Evolutionary conservation across 37 sponge, comb jelly and placozoan genomes (phyloP).

Genomic region (Ianthella basta): DNA sequence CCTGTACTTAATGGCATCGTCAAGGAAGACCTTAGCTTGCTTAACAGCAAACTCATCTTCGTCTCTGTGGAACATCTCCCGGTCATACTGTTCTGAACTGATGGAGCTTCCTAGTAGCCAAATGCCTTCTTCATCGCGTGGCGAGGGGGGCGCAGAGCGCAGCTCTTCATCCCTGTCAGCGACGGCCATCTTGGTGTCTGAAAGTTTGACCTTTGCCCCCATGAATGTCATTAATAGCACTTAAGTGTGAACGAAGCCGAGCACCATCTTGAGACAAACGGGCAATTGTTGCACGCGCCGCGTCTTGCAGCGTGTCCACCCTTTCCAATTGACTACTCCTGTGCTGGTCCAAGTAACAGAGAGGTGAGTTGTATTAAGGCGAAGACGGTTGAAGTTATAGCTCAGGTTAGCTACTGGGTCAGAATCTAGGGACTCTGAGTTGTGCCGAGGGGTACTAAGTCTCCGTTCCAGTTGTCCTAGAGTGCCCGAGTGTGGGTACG

Average conservation of each 20-base stretch:
- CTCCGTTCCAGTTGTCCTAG: too few relatives aligned
- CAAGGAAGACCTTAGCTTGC: conserved; percentile 79
- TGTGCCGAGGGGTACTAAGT: too few relatives aligned
- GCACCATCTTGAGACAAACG: too few relatives aligned
- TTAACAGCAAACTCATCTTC: conserved; percentile 10
- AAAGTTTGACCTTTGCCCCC: neutral
- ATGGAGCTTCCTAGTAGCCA: conserved; percentile 9
- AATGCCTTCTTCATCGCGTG: neutral
- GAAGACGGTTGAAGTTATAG: too few relatives aligned
- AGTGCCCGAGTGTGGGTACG: too few relatives aligned
- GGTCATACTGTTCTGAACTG: neutral
- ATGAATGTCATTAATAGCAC: conserved; percentile 17
- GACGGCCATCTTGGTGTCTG: neutral
- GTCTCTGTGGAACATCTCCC: neutral
- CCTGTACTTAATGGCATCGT: conserved; percentile 80
- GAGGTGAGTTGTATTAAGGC: too few relatives aligned
- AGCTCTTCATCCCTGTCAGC: too few relatives aligned
- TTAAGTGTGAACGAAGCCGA: neutral
- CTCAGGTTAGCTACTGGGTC: too few relatives aligned
- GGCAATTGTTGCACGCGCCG: too few relatives aligned
- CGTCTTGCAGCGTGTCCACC: neutral
- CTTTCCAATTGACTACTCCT: neutral
- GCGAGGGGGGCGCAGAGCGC: neutral
- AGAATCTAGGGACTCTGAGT: too few relatives aligned
- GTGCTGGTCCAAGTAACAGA: too few relatives aligned